phyloP scores from a whole-genome alignment of 1,140 invertebrate species.

The Hycleus cichorii region DNA sequence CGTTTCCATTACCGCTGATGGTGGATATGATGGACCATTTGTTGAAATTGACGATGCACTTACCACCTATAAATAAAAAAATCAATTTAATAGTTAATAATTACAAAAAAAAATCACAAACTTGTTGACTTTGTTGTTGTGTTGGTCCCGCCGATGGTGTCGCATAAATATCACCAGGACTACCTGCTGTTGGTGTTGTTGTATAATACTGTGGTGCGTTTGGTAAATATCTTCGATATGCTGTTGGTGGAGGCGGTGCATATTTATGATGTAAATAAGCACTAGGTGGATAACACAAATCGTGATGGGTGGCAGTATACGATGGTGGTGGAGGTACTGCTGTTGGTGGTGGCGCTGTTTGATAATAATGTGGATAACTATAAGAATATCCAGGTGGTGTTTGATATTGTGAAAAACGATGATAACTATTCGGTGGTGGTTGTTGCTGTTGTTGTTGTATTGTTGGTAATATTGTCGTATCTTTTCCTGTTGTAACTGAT shows the following conservation, averaged over 20 bases:
- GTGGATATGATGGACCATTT: conserved; percentile 29
- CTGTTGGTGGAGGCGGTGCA: conserved; percentile 16
- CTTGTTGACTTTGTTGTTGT: conserved; percentile 11
- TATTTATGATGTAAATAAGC: conserved; percentile 28
- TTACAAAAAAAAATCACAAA: not conserved
- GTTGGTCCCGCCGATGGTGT: conserved; percentile 25
- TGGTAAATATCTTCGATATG: conserved; percentile 29
- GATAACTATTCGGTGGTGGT: conserved; percentile 14
- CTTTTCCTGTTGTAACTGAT: conserved; percentile 35
- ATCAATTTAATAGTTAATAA: not conserved
- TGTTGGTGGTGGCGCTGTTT: conserved; percentile 36
- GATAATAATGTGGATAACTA: conserved; percentile 49
- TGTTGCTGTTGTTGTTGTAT: conserved; percentile 21
- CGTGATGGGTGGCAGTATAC: conserved; percentile 36
- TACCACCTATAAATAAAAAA: conserved; percentile 26
- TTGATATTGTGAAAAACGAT: conserved; percentile 29
- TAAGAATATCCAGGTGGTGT: conserved; percentile 30
- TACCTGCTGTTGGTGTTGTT: conserved; percentile 17
- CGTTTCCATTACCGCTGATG: not conserved
- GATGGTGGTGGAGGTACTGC: conserved; percentile 37
- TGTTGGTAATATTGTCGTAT: conserved; percentile 19
- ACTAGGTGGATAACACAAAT: conserved; percentile 38
- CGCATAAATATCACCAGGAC: conserved; percentile 33
- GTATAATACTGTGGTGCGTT: conserved; percentile 35
- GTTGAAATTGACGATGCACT: conserved; percentile 37